Percentiles rank a stretch among this genome's conserved stretches.
These are phyloP conservation scores for Labia minor DNA, from an alignment of 2,888 invertebrate genomes.

Conservation along the genomic window DNA sequence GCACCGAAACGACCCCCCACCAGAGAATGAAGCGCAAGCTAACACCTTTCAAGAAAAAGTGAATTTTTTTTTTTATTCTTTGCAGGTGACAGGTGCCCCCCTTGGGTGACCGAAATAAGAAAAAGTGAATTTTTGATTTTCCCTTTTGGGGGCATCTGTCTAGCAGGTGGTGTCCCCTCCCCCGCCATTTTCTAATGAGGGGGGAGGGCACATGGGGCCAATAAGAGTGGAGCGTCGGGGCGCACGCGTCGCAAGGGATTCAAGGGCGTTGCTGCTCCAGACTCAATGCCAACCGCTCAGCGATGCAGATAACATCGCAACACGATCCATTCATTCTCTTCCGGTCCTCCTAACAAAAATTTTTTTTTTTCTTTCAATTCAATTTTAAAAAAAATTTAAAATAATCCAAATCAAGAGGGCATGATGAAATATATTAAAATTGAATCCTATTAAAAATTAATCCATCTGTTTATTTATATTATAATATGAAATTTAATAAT, in stretches of 20 bases:
- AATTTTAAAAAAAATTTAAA: no score
- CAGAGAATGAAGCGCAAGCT: neutral
- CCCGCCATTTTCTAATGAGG: neutral
- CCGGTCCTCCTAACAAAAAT: no score
- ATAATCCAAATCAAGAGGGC: no score
- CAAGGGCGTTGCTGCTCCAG: neutral
- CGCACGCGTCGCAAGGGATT: neutral
- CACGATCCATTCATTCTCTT: no score
- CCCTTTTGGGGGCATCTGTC: neutral
- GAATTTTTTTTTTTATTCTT: neutral
- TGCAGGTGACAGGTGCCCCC: slow-evolving; percentile 8
- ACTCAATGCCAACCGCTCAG: neutral
- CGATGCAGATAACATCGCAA: no score
- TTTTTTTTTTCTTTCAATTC: no score
- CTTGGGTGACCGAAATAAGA: neutral
- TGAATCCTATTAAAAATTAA: no score
- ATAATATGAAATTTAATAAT: no score
- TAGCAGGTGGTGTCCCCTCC: neutral
- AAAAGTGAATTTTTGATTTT: slow-evolving; percentile 13
- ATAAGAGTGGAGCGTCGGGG: neutral
- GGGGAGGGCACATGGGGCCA: neutral
- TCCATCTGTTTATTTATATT: no score
- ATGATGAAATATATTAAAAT: no score
- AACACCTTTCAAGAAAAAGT: neutral
- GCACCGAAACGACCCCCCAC: no score